Evolutionary conservation across 2,113 vertebrate species (phyloP), one percentile per base, ranked within the genome.

Genomic region (Pholis gunnellus): DNA sequence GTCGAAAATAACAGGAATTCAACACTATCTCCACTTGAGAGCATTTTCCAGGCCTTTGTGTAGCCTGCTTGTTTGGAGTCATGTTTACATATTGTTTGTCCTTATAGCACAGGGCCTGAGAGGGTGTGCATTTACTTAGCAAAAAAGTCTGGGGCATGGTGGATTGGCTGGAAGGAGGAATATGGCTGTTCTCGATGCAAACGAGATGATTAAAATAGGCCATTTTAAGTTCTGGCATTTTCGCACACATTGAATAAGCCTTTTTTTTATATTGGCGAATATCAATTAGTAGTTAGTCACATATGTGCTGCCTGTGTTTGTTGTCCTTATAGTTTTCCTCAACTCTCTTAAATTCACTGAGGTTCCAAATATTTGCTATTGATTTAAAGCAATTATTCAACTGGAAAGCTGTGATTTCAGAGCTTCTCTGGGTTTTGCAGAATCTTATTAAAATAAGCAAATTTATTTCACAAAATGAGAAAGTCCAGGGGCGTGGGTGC

Each of bases 401-500:
- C 42, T 46, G 68, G 66, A 85, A 66, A 20, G 56, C 10, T 68
- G 75, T 20, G 71, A 34, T 71, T 81, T 75, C 18, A n/a, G 42
- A 68, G 73, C 61, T 63, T 79, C 65, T 38, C 22, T 5, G 31
- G 17, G 31, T 57, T 79, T 36, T 34, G 70, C 65, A 67, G 61
- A 84, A 87, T 87, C 78, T 44, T 50, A 82, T 88, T 89, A 89
- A 90, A 82, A 87, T 92, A 88, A 85, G 86, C 85, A 91, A 83
- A 88, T 93, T 78, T 91, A 91, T 91, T 89, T 88, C 68, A 46
- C 38, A 70, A 82, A 90, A 88, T 87, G 79, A 88, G 86, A 81
- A 89, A 84, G 80, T 91, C 88, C 91, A 86, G 92, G 91, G 90
- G 93, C 88, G 79, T 85, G 88, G 85, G 83, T 82, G 85, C 84